Conservation (phyloP, 2,888 invertebrate genomes). For the Steinernema carpocapsae region DNA sequence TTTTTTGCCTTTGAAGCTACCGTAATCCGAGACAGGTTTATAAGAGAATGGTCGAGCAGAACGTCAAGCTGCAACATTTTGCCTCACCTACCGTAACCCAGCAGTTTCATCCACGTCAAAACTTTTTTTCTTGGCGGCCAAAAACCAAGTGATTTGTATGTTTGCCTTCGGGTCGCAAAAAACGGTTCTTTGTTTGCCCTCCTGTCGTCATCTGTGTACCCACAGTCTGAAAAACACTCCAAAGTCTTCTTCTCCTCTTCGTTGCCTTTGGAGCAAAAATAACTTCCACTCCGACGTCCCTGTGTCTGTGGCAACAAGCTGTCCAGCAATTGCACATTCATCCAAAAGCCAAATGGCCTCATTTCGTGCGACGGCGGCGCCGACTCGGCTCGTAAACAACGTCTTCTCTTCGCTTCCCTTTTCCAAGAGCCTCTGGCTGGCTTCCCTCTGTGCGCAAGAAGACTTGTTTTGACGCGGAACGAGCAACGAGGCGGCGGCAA, state of each 20-base stretch:
- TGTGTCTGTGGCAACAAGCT: background rate
- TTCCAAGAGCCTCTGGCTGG: no score
- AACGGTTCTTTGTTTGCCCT: slow-evolving; percentile 3
- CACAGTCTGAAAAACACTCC: no score
- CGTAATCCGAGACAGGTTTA: no score
- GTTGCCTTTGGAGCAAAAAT: background rate
- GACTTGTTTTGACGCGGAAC: slow-evolving; percentile 35
- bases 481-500: background rate
- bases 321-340: background rate
- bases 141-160: no score
- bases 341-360: slow-evolving; percentile 19
- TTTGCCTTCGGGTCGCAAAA: background rate
- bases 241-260: background rate
- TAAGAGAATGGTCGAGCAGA: no score
- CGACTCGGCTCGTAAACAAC: slow-evolving; percentile 30
- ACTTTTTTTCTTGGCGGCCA: no score
- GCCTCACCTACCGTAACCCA: no score
- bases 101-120: no score
- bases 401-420: background rate
- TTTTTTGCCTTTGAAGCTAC: no score
- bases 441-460: no score
- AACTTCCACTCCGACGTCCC: no score
- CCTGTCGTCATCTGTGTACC: background rate
- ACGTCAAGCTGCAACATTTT: no score
- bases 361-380: slow-evolving; percentile 26